phyloP scores from a whole-genome alignment of 2,888 invertebrate genomes.

The Meandrusa payeni region DNA sequence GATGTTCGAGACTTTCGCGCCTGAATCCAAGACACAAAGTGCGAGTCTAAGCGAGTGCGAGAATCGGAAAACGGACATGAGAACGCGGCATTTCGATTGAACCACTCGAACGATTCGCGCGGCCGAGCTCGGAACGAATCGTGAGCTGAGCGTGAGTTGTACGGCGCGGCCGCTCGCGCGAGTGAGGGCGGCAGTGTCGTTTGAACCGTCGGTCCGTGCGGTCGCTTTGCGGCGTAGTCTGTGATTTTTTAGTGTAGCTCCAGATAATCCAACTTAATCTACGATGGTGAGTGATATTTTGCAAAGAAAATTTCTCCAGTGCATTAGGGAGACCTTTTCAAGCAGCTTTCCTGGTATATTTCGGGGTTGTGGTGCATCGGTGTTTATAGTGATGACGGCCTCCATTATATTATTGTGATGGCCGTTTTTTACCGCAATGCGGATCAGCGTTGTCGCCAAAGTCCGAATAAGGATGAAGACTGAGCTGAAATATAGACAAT shows the following conservation, averaged over 20 bases:
- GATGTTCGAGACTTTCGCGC: slow-evolving; percentile 57
- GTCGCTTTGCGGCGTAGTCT: slow-evolving; percentile 80
- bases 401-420: slow-evolving; percentile 80
- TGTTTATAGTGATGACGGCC: slow-evolving; percentile 79
- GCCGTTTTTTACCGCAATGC: slow-evolving; percentile 81
- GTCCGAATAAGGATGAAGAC: slow-evolving; percentile 37
- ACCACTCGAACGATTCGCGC: slow-evolving; percentile 72
- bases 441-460: slow-evolving; percentile 54
- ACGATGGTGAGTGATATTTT: slow-evolving; percentile 80
- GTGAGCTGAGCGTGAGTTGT: slow-evolving; percentile 72
- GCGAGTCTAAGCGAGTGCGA: slow-evolving; percentile 39
- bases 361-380: slow-evolving; percentile 69
- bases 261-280: slow-evolving; percentile 82
- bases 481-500: slow-evolving; percentile 32
- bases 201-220: slow-evolving; percentile 77
- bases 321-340: slow-evolving; percentile 53
- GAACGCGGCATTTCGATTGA: slow-evolving; percentile 67
- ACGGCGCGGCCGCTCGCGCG: slow-evolving; percentile 75
- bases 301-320: slow-evolving; percentile 61
- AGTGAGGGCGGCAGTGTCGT: slow-evolving; percentile 82
- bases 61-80: slow-evolving; percentile 66
- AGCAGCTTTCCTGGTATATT: slow-evolving; percentile 60
- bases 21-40: slow-evolving; percentile 49
- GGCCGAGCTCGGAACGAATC: slow-evolving; percentile 63
- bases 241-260: slow-evolving; percentile 81